Percentiles rank a stretch among this genome's conserved stretches.
Conservation (phyloP, 2,888 invertebrate genomes). For the Trachelus troglodyta region DNA sequence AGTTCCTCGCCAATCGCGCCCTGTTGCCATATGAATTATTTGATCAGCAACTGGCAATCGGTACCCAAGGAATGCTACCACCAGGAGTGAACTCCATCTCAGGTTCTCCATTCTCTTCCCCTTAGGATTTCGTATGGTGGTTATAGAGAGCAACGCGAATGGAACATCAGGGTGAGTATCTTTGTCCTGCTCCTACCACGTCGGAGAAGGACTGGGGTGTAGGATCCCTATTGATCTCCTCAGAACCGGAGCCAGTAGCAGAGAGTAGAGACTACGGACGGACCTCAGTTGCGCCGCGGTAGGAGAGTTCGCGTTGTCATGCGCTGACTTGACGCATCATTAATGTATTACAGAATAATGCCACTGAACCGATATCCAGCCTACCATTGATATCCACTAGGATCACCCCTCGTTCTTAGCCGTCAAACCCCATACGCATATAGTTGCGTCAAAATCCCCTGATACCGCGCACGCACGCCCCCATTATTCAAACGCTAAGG, state of each 20-base stretch:
- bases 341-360: slow-evolving; percentile 45
- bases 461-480: neutral
- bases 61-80: neutral
- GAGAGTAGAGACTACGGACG: slow-evolving; percentile 12
- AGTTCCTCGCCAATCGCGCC: neutral
- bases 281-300: slow-evolving; percentile 36
- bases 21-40: neutral
- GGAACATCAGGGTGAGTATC: slow-evolving; percentile 46
- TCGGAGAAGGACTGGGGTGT: slow-evolving; percentile 22
- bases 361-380: slow-evolving; percentile 10
- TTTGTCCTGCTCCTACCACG: slow-evolving; percentile 40
- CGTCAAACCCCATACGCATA: neutral
- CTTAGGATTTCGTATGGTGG: slow-evolving; percentile 26
- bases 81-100: neutral
- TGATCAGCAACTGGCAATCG: neutral
- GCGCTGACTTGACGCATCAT: slow-evolving; percentile 49
- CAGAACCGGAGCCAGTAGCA: slow-evolving; percentile 13
- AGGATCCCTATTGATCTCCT: slow-evolving; percentile 58
- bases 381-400: neutral
- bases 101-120: slow-evolving; percentile 18
- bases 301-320: slow-evolving; percentile 42
- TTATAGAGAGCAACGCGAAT: slow-evolving; percentile 29
- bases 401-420: neutral
- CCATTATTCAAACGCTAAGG: neutral
- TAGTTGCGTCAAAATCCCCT: neutral